phyloP scores from a whole-genome alignment of 2,888 invertebrate species.

The Priocnemis perturbator region DNA sequence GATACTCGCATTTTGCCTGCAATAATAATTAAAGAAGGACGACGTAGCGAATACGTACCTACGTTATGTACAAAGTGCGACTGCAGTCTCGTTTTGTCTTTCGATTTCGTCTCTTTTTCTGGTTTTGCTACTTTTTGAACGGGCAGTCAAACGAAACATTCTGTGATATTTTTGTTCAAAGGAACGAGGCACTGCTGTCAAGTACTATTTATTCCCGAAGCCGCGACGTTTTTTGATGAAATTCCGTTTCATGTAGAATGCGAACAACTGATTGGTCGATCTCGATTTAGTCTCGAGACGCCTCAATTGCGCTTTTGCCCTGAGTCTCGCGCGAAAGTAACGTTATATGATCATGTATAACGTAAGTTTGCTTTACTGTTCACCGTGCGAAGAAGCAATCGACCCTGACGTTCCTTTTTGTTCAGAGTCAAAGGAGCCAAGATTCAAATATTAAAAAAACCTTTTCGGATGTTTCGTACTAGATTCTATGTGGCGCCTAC shows the following conservation, averaged over 20 bases:
- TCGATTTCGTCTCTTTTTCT: constrained; percentile 1
- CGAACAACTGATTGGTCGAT: constrained; percentile 24
- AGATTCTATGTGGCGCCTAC: no score
- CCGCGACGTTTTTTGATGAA: constrained; percentile 16
- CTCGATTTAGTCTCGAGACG: constrained; percentile 30
- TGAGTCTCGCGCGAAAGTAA: no score
- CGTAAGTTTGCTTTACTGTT: no score
- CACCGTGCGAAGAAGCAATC: no score
- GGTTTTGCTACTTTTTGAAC: constrained; percentile 15
- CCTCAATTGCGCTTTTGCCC: constrained; percentile 25
- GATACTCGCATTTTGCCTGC: constrained; percentile 40
- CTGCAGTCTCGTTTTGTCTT: constrained; percentile 66
- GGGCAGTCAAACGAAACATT: constrained; percentile 2
- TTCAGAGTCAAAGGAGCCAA: no score
- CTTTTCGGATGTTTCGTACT: no score
- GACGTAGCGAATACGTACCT: constrained; percentile 49
- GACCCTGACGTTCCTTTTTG: no score
- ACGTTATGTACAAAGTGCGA: constrained; percentile 73
- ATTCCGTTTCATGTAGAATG: not conserved
- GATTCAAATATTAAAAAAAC: no score
- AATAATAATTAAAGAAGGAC: constrained; percentile 53
- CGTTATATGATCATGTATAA: no score
- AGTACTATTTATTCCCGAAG: constrained; percentile 18
- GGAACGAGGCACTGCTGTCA: not conserved
- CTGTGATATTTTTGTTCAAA: no score